Base-by-base conservation (phyloP, 2,113 vertebrate species). In the Romanogobio albipinnatus region DNA sequence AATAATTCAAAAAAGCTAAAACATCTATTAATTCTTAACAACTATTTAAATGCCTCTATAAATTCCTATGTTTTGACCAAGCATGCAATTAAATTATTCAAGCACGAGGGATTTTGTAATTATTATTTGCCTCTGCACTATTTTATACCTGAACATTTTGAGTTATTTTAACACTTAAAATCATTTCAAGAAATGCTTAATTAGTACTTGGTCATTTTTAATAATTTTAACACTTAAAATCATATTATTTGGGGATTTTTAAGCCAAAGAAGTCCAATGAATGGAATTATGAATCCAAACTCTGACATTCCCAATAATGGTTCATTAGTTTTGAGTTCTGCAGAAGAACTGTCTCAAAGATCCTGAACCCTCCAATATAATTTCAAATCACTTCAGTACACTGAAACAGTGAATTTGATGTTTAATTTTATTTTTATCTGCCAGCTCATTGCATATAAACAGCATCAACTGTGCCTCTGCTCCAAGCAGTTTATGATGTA, bases 391-490 rank as follows among this genome's bases (percentile, higher is more conserved):
- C 62, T 68, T 26, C 8, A 5, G 45, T 51, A 15, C 15, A 51
- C 15, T 33, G 45, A 22, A 70, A 70, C 45, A 24, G 64, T 29
- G 29, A 82, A 70, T 33, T 19, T 82, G 33, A 68, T 14, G 19
- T 82, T 24, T 24, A 39, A 71, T 58, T 82, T 5, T n/a, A 80
- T 33, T 51, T 81, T 58, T 58, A 53, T 82, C 66, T 24, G 26
- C 29, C 29, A 36, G 22, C 81, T 82, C 81, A 24, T 24, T 81
- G 45, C 79, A 51, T 33, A 70, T 81, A 51, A 70, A 68, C 78
- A 51, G 45, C 49, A 82, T 82, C 80, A 39, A 49, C 66, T 82
- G 79, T 68, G 79, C 79, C 79, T 82, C 26, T 36, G 19, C 80
- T 82, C 5, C n/a, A 19, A 39, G 49, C 81, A 53, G 19, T 81